Evolutionary conservation across 2,888 invertebrate species (phyloP).

Genomic region (Operophtera brumata): DNA sequence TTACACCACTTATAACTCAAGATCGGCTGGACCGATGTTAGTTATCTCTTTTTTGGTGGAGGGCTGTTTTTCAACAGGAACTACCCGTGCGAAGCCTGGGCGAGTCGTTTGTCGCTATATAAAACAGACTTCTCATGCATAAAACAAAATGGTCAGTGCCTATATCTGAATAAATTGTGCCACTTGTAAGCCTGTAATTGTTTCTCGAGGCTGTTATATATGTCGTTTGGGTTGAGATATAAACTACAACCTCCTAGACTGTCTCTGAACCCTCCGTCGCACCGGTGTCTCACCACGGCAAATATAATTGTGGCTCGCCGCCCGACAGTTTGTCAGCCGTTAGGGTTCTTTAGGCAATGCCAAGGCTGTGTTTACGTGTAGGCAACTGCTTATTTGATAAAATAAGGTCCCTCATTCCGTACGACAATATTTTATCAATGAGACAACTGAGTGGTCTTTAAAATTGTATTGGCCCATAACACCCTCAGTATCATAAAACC

Average conservation of each 20-base stretch:
- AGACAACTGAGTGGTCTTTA: background rate
- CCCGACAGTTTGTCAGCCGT: conserved; percentile 1
- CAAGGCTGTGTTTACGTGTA: background rate
- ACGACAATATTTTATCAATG: background rate
- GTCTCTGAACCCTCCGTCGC: background rate
- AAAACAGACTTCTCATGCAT: too few species aligned
- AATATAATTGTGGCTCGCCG: conserved; percentile 16
- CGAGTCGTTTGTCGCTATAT: background rate
- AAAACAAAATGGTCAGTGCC: too few species aligned
- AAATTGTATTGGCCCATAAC: background rate
- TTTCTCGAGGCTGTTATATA: background rate
- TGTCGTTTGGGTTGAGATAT: background rate
- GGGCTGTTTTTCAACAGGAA: too few species aligned
- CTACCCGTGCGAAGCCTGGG: too few species aligned
- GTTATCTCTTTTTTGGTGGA: too few species aligned
- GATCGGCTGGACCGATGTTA: too few species aligned
- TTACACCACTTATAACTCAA: too few species aligned
- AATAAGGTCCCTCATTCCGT: background rate
- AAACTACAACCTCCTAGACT: background rate
- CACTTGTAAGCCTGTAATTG: too few species aligned
- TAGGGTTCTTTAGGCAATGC: background rate
- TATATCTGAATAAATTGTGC: too few species aligned
- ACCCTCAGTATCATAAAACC: too few species aligned
- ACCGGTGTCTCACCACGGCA: conserved; percentile 5
- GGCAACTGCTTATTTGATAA: background rate